phyloP scores from a whole-genome alignment of 1,140 invertebrate species.

The Leucophenga varia region DNA sequence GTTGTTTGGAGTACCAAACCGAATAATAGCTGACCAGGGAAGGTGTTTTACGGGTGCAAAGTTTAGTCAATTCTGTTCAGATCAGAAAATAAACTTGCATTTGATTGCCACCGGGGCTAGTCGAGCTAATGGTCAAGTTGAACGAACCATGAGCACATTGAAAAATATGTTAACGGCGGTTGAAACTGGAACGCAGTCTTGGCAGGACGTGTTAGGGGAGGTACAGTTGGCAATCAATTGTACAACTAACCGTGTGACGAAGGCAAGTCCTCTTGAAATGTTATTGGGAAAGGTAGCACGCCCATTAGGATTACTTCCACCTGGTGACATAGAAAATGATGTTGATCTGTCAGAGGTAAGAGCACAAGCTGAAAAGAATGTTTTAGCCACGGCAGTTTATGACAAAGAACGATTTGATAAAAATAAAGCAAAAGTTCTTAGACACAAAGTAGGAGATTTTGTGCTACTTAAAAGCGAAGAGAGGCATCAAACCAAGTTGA shows the following conservation, averaged over 20 bases:
- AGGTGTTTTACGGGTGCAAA: slow-evolving; percentile 36
- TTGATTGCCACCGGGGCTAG: no score
- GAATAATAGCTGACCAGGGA: slow-evolving; percentile 40
- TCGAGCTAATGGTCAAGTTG: no score
- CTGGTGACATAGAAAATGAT: slow-evolving; percentile 12
- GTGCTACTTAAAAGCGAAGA: slow-evolving; percentile 44
- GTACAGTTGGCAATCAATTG: slow-evolving; percentile 43
- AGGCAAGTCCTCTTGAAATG: slow-evolving; percentile 33
- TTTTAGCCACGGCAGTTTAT: slow-evolving; percentile 12
- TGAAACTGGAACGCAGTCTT: slow-evolving; percentile 31
- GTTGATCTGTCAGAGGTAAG: slow-evolving; percentile 14
- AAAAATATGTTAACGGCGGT: slow-evolving; percentile 35
- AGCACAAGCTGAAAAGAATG: slow-evolving; percentile 12
- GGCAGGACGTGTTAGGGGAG: slow-evolving; percentile 40
- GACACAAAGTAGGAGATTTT: slow-evolving; percentile 38
- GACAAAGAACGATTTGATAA: slow-evolving; percentile 41
- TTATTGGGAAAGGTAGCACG: slow-evolving; percentile 37
- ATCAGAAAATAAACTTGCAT: no score
- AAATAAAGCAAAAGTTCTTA: slow-evolving; percentile 32
- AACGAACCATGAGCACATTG: slow-evolving; percentile 37
- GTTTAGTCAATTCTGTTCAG: slow-evolving; percentile 33
- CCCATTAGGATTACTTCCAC: slow-evolving; percentile 28
- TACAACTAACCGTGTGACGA: slow-evolving; percentile 29
- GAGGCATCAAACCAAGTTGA: slow-evolving; percentile 44
- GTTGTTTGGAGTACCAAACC: slow-evolving; percentile 32